Evolutionary conservation across 2,113 vertebrate genomes (phyloP).

Genomic region (Grammomys dolichurus): DNA sequence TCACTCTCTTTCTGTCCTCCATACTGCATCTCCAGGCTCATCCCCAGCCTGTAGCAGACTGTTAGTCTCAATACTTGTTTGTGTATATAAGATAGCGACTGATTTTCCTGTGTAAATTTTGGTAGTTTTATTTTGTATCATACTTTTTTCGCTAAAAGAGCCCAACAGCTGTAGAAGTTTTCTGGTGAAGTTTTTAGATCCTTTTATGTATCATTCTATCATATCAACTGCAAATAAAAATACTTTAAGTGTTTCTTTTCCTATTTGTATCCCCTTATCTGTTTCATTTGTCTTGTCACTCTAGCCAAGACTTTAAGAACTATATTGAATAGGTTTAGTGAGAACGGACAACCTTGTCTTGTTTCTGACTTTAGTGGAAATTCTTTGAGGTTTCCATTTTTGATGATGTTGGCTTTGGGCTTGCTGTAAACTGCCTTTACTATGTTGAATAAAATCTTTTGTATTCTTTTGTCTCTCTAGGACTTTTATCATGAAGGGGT

Average conservation of each 20-base stretch:
- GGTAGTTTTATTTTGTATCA: not conserved
- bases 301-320: not conserved
- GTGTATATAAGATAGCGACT: not conserved
- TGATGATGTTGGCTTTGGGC: not conserved
- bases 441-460: not conserved
- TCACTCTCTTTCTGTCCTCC: not conserved
- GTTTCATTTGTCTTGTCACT: not conserved
- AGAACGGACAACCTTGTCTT: not conserved
- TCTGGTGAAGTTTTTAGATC: not conserved
- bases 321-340: not conserved
- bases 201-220: not conserved
- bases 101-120: not conserved
- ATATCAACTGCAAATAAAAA: not conserved
- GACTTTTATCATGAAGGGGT: not conserved
- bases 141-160: not conserved
- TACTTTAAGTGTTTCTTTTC: not conserved
- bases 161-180: not conserved
- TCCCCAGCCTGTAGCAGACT: not conserved
- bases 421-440: not conserved
- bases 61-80: not conserved
- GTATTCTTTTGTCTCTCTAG: not conserved
- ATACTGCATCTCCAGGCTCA: not conserved
- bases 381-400: not conserved
- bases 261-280: not conserved
- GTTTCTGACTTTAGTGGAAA: not conserved